A percentile compares a stretch with the other conserved stretches of the same genome.
Evolutionary conservation across 2,113 vertebrate species (phyloP).

Genomic region (Prolemur simus): DNA sequence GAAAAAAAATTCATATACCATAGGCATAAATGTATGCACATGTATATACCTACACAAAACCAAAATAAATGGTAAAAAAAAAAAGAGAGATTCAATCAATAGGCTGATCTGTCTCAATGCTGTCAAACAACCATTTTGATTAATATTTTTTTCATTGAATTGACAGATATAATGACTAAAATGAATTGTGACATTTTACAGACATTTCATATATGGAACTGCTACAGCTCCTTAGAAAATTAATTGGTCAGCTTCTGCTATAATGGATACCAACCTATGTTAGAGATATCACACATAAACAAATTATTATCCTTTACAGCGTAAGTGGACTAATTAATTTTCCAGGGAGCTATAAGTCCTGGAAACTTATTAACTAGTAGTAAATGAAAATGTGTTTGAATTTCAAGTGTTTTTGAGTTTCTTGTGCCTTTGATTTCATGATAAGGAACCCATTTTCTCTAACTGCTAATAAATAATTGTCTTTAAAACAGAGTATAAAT

Average conservation of each 20-base stretch:
- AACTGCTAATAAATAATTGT: background rate
- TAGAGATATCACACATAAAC: slow-evolving; percentile 31
- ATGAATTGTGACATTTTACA: slow-evolving; percentile 14
- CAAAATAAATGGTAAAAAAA: slow-evolving; percentile 43
- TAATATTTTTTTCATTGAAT: slow-evolving; percentile 60
- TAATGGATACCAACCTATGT: slow-evolving; percentile 47
- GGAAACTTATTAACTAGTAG: slow-evolving; percentile 31
- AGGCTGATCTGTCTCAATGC: slow-evolving; percentile 52
- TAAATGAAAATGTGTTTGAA: slow-evolving; percentile 57
- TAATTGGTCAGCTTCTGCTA: slow-evolving; percentile 53
- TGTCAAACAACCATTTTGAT: slow-evolving; percentile 67
- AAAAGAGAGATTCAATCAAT: slow-evolving; percentile 40
- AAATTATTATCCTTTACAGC: slow-evolving; percentile 60
- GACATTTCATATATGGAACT: background rate
- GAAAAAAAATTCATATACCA: background rate
- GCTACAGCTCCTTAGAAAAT: slow-evolving; percentile 38
- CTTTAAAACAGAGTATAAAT: background rate
- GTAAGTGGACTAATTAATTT: slow-evolving; percentile 62
- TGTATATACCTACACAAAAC: background rate
- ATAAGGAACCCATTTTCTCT: background rate
- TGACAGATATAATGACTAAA: slow-evolving; percentile 53
- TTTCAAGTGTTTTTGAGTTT: slow-evolving; percentile 55
- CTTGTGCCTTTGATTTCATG: slow-evolving; percentile 50
- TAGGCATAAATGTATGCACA: background rate
- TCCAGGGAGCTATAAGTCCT: slow-evolving; percentile 9